A percentile compares a stretch with the other conserved stretches of the same genome.
Conservation (phyloP, 2,888 invertebrate species). For the Euphydryas editha region DNA sequence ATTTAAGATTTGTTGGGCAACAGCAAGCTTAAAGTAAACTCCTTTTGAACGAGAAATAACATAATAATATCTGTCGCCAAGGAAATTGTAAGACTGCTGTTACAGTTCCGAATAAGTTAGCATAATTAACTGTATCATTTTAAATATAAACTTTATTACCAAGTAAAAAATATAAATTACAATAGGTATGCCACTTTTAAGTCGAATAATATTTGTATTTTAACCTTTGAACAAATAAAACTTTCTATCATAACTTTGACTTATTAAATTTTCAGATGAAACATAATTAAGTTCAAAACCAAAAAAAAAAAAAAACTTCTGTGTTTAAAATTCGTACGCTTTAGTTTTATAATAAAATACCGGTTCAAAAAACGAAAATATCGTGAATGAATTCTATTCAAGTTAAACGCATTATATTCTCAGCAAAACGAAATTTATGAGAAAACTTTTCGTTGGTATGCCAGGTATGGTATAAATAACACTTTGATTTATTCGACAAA, state of each 20-base stretch:
- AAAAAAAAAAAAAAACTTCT: background rate
- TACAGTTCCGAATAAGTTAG: too few species aligned
- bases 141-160: too few species aligned
- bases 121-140: too few species aligned
- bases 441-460: constrained; percentile 26
- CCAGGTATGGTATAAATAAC: constrained; percentile 31
- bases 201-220: background rate
- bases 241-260: background rate
- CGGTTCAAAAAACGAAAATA: constrained; percentile 28
- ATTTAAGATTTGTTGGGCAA: too few species aligned
- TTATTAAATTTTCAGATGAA: background rate
- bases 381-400: constrained; percentile 30
- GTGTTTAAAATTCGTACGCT: background rate
- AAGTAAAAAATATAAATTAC: too few species aligned
- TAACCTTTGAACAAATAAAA: background rate
- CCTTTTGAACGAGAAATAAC: too few species aligned
- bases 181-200: background rate
- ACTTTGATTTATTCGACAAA: constrained; percentile 32
- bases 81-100: too few species aligned
- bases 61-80: too few species aligned
- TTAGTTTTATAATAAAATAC: constrained; percentile 10
- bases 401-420: constrained; percentile 36
- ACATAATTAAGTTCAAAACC: background rate
- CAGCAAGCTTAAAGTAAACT: too few species aligned
- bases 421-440: constrained; percentile 35